A percentile compares a stretch with the other conserved stretches of the same genome.
Evolutionary conservation across 1,140 invertebrate genomes (phyloP).

Genomic region (Monomorium pharaonis): DNA sequence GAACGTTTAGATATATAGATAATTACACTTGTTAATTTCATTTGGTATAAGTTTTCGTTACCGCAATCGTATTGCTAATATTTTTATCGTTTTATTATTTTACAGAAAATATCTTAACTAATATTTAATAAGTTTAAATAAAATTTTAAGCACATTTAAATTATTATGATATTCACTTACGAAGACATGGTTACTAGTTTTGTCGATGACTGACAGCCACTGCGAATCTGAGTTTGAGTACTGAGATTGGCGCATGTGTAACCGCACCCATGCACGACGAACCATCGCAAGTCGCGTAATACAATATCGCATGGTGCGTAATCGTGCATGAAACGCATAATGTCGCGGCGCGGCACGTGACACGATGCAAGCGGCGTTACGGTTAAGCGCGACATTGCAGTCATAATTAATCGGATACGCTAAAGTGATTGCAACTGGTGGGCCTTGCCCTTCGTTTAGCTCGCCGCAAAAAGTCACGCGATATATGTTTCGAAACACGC

Average conservation of each 20-base stretch:
- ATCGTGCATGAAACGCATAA: constrained; percentile 64
- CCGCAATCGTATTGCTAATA: too few relatives aligned
- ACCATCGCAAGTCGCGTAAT: constrained; percentile 27
- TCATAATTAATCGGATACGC: constrained; percentile 67
- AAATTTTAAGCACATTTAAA: background rate
- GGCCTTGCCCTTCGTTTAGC: background rate
- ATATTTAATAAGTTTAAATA: background rate
- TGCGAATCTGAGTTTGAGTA: background rate
- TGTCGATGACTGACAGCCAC: background rate
- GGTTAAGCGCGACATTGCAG: constrained; percentile 60
- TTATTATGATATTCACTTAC: background rate
- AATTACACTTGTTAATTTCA: constrained; percentile 25
- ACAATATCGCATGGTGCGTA: constrained; percentile 61
- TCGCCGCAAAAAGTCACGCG: background rate
- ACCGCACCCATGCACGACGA: constrained; percentile 57
- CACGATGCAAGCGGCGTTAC: constrained; percentile 57
- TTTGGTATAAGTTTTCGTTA: background rate
- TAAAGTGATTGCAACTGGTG: constrained; percentile 8
- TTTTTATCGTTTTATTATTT: background rate
- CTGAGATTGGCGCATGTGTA: background rate
- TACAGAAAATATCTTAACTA: background rate
- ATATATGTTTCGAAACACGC: background rate
- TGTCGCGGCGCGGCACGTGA: constrained; percentile 9
- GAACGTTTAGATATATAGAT: constrained; percentile 25
- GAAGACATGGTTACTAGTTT: background rate